A percentile compares a stretch with the other conserved stretches of the same genome.
phyloP scores from a whole-genome alignment of 2,797 vertebrate genomes.

The Sebastes diploproa region DNA sequence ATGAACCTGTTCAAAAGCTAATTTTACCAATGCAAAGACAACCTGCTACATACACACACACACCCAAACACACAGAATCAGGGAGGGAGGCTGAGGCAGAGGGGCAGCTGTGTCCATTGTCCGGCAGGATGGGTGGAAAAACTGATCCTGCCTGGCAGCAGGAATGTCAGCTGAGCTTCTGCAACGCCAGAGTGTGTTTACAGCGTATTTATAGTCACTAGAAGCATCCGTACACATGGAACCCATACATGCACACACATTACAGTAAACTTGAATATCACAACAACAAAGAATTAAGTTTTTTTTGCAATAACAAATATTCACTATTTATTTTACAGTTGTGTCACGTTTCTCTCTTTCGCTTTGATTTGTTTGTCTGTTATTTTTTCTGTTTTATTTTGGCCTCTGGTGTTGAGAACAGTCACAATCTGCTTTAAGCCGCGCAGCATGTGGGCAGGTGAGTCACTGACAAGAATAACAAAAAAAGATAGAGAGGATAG shows the following conservation, averaged over 20 bases:
- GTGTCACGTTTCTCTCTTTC: background rate
- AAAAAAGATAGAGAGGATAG: constrained; percentile 1
- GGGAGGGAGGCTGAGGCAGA: constrained; percentile 1
- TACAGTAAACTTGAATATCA: background rate
- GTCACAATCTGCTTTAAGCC: constrained; percentile 23
- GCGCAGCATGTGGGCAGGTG: constrained; percentile 46
- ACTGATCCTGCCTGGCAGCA: constrained; percentile 71
- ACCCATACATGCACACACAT: background rate
- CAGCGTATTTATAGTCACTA: constrained; percentile 74
- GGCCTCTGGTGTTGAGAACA: constrained; percentile 8
- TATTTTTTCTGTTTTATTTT: constrained; percentile 17
- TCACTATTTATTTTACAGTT: background rate
- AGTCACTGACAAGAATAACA: constrained; percentile 54
- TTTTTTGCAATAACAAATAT: background rate
- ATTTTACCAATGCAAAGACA: background rate
- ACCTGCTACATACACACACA: background rate
- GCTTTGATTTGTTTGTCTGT: background rate
- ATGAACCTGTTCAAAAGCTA: background rate
- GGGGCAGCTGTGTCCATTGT: constrained; percentile 68
- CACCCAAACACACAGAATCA: constrained; percentile 1
- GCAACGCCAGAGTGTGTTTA: constrained; percentile 66
- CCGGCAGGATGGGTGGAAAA: constrained; percentile 74
- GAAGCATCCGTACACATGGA: constrained; percentile 33
- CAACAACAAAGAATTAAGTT: background rate
- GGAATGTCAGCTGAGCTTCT: constrained; percentile 73